Percentiles rank a stretch among this genome's conserved stretches.
These are phyloP conservation scores for Poecilia gillii DNA, from an alignment of 2,797 vertebrate species.

Conservation along the genomic window DNA sequence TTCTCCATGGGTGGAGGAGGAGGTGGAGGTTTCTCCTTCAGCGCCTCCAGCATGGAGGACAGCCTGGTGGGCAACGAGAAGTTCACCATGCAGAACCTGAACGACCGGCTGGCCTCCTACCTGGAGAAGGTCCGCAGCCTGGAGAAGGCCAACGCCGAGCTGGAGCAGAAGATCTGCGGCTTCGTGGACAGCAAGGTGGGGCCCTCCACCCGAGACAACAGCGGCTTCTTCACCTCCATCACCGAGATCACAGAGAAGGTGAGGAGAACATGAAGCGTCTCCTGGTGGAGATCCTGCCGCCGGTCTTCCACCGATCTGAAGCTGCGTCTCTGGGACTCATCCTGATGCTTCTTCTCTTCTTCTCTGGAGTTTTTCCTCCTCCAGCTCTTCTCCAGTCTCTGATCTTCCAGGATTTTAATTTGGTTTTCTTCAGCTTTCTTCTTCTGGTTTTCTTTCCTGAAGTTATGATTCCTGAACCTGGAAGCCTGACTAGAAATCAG, in stretches of 20 bases:
- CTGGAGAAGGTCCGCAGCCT: conserved; percentile 89
- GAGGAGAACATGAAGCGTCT: conserved; percentile 6
- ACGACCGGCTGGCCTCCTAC: conserved; percentile 91
- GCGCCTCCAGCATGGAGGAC: conserved; percentile 15
- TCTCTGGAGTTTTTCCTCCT: background rate
- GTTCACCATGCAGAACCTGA: conserved; percentile 95
- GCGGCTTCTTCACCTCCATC: conserved; percentile 64
- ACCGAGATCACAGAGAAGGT: conserved; percentile 84
- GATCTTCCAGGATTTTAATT: background rate
- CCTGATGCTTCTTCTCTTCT: background rate
- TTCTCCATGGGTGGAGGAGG: background rate
- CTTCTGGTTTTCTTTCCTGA: background rate
- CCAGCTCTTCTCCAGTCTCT: background rate
- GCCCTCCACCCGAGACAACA: conserved; percentile 22
- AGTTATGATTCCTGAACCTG: background rate
- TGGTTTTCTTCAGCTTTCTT: background rate
- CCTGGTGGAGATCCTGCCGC: background rate
- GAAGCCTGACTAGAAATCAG: background rate
- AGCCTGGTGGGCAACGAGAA: conserved; percentile 77
- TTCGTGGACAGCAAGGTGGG: conserved; percentile 77
- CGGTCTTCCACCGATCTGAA: background rate
- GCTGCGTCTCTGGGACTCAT: background rate
- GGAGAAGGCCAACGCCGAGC: conserved; percentile 83
- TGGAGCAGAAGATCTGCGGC: conserved; percentile 84
- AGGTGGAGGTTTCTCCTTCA: background rate